Conservation (phyloP, 2,797 vertebrate genomes). For the Ispidina picta region DNA sequence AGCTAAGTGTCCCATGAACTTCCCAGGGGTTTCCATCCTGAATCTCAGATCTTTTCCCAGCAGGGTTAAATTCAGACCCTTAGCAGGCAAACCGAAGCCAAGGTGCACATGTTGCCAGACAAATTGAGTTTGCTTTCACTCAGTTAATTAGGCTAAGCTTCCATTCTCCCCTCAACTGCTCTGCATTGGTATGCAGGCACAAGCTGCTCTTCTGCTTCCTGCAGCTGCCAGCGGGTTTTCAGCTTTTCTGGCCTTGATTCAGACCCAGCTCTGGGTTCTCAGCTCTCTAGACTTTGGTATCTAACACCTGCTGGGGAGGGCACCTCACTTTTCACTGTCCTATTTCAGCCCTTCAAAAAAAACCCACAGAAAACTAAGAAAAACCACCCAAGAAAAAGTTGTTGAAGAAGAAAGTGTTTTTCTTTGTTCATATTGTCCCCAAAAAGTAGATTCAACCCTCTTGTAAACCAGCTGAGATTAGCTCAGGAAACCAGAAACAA, state of each 20-base stretch:
- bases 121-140: conserved; percentile 45
- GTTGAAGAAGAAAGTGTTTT: neutral
- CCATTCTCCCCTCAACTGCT: conserved; percentile 41
- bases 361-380: too few relatives aligned
- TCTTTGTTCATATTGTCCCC: neutral
- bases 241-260: neutral
- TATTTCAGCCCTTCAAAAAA: neutral
- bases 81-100: conserved; percentile 23
- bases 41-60: neutral
- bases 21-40: neutral
- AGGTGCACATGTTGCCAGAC: neutral
- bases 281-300: neutral
- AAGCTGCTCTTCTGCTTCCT: neutral
- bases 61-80: neutral
- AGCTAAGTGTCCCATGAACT: neutral
- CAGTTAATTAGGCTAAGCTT: conserved; percentile 45
- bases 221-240: neutral
- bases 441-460: neutral
- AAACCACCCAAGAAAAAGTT: neutral
- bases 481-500: neutral
- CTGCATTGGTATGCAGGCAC: neutral
- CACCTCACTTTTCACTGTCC: neutral
- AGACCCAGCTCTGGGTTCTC: neutral
- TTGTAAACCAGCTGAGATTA: neutral
- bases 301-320: neutral